Base-by-base conservation (phyloP, 2,113 vertebrate species). In the Rattus rattus region DNA sequence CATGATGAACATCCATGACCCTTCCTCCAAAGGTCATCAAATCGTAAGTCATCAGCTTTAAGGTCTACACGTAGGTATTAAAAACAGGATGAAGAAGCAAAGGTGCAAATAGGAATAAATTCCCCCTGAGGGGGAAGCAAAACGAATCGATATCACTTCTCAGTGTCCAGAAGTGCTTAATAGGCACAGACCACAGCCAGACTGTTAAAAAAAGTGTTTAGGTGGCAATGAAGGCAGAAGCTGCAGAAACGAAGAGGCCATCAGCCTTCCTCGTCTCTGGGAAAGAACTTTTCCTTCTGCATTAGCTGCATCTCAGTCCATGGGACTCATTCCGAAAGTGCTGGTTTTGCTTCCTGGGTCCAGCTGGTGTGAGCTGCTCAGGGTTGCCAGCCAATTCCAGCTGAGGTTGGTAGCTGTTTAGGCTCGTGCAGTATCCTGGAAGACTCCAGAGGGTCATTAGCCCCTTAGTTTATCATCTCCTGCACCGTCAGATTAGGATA, bases 161-260 rank as follows among this genome's bases (percentile, higher is more conserved):
- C 97, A 97, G 97, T 97, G 97, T 94, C 96, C 97, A 98, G 97
- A 98, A 98, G 96, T 98, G 98, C 97, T 98, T 98, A 98, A 98
- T 98, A 98, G 97, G 97, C 98, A 98, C 95, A 98, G 98, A 98
- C 98, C 96, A 97, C 94, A 96, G 97, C 98, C 98, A 98, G 98
- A 97, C 95, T 98, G 95, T 97, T 98, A 98, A 98, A 81, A 39
- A 75, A 97, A 97, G 94, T 97, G 96, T 98, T 98, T 98, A 98
- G 96, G 97, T 95, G 95, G 94, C 1, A 4, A 87, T 24, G 87
- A 95, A 97, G 97, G 94, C 92, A 97, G 96, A 97, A 98, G 91
- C 96, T 96, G 87, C 90, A 95, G 97, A 97, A 94, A 97, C 98
- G 95, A 98, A 96, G 91, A 97, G 81, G 80, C 67, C 81, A 98